These are phyloP conservation scores for Leiothrix lutea DNA, from an alignment of 2,113 vertebrate species.

Conservation along the genomic window DNA sequence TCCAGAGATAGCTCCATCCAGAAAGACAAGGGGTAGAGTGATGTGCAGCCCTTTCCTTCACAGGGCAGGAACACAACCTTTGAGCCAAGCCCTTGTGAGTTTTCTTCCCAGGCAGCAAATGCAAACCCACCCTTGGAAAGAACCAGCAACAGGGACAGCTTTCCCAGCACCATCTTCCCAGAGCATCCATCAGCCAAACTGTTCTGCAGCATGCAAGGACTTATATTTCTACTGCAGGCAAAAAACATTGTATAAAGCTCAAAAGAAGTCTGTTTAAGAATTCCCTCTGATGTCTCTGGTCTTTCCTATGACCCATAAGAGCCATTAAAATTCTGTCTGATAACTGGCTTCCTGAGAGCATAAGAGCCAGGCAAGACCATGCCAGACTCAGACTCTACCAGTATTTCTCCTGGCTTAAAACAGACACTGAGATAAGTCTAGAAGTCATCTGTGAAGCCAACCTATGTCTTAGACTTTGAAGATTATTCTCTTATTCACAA, in stretches of 20 bases:
- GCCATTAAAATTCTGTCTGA: conserved; percentile 57
- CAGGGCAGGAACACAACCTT: not conserved
- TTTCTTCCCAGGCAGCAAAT: not conserved
- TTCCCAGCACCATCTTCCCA: not conserved
- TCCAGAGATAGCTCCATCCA: not conserved
- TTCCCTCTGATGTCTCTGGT: conserved; percentile 38
- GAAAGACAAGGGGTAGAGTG: not conserved
- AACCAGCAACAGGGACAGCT: not conserved
- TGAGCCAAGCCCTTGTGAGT: not conserved
- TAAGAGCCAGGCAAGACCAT: not conserved
- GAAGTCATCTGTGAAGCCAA: not conserved
- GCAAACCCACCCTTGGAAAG: not conserved
- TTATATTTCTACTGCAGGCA: not conserved
- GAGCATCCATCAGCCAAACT: not conserved
- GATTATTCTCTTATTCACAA: not conserved
- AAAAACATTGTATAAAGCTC: not conserved
- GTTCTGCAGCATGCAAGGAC: not conserved
- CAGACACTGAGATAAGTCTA: not conserved
- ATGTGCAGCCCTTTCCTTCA: not conserved
- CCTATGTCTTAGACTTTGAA: not conserved
- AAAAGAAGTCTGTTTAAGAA: conserved; percentile 16
- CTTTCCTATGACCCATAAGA: not conserved
- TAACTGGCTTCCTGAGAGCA: not conserved
- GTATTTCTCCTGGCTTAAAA: not conserved
- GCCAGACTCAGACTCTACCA: not conserved